Evolutionary conservation across 2,113 vertebrate species (phyloP).

Genomic region (Nanger granti): DNA sequence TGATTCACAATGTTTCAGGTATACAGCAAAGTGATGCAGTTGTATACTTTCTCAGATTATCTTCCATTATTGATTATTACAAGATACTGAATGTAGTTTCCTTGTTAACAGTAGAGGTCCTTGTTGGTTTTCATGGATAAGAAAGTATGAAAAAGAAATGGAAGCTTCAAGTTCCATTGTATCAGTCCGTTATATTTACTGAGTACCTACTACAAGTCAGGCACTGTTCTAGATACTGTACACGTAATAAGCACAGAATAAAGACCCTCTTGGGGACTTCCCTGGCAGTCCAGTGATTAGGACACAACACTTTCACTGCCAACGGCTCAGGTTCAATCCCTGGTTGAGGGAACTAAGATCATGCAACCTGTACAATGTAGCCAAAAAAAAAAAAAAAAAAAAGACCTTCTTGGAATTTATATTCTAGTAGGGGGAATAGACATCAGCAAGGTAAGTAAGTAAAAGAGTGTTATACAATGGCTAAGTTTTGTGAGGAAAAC

Average conservation of each 20-base stretch:
- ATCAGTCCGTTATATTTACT: not conserved
- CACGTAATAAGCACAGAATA: not conserved
- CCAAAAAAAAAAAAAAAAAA: not conserved
- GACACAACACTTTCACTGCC: not conserved
- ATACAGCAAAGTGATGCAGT: not conserved
- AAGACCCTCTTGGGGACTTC: not conserved
- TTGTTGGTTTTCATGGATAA: not conserved
- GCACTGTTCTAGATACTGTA: not conserved
- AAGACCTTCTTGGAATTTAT: not conserved
- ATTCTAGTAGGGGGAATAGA: not conserved
- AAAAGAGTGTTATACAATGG: not conserved
- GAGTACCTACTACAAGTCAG: not conserved
- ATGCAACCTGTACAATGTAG: not conserved
- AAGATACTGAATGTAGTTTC: not conserved
- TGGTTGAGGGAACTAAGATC: not conserved
- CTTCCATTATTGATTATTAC: not conserved
- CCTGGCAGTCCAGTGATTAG: not conserved
- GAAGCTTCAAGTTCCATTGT: not conserved
- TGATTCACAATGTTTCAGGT: not conserved
- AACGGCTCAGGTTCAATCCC: not conserved
- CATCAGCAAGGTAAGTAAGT: not conserved
- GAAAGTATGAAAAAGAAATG: not conserved
- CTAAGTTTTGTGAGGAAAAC: not conserved
- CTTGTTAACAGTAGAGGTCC: not conserved
- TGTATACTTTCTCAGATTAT: not conserved